Conservation (phyloP, 37 sponge, comb jelly and placozoan genomes). For the Agelas oroides region DNA sequence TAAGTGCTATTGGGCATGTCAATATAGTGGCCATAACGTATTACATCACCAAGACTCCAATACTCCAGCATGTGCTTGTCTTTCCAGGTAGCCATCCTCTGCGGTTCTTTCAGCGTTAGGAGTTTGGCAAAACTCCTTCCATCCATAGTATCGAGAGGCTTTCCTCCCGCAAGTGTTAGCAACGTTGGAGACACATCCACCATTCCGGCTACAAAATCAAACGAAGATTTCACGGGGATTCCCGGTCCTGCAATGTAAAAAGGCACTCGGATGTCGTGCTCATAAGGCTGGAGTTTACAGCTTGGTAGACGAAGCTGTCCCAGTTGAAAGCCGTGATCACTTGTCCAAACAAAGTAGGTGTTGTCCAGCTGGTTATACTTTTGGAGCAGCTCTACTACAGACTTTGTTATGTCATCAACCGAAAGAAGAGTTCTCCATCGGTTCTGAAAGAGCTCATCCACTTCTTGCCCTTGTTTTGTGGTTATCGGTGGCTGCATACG, state of each 20-base stretch:
- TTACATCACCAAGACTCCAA: slow-evolving; percentile 79
- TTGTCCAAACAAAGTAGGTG: slow-evolving; percentile 79
- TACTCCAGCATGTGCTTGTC: slow-evolving; percentile 77
- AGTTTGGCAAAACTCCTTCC: slow-evolving; percentile 71
- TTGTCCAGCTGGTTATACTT: slow-evolving; percentile 58
- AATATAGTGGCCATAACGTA: slow-evolving; percentile 64
- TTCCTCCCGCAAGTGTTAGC: slow-evolving; percentile 60
- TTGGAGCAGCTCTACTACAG: slow-evolving; percentile 34
- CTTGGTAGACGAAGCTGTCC: slow-evolving; percentile 82
- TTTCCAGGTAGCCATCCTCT: not conserved
- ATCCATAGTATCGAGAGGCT: slow-evolving; percentile 61
- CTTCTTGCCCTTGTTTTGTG: not conserved
- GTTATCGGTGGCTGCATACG: slow-evolving; percentile 56
- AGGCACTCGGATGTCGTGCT: slow-evolving; percentile 82
- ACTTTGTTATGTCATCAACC: slow-evolving; percentile 79
- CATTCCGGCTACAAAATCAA: slow-evolving; percentile 74
- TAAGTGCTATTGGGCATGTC: slow-evolving; percentile 84
- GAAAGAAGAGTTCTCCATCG: slow-evolving; percentile 82
- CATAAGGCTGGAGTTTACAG: slow-evolving; percentile 84
- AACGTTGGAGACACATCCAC: slow-evolving; percentile 83
- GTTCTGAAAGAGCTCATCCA: slow-evolving; percentile 71
- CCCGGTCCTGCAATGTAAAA: slow-evolving; percentile 67
- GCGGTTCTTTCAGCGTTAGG: not conserved
- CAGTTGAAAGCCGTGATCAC: slow-evolving; percentile 88
- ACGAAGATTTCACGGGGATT: slow-evolving; percentile 10